Base-by-base conservation (phyloP, 2,113 vertebrate genomes). In the Chloropsis cyanopogon region DNA sequence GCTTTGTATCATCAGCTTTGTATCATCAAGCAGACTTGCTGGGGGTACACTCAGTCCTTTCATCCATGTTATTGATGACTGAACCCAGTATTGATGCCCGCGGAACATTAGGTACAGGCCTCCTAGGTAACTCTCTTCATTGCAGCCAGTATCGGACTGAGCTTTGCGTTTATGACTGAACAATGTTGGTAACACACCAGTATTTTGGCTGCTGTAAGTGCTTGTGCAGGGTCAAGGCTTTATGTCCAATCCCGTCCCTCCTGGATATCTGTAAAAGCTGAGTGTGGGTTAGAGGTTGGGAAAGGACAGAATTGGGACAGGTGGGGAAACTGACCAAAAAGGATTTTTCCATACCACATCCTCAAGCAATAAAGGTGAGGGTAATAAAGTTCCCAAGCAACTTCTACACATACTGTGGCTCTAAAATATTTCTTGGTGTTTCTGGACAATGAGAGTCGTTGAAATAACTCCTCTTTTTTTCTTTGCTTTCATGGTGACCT, bases 51-150 rank as follows among this genome's bases (percentile, higher is more conserved):
- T 70, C 46, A 39, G 47, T 46, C n/a, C 19, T 24, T 52, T 47
- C n/a, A 17, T 54, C 41, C 8, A 5, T 61, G 15, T 47, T 70
- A 24, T 0, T 39, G 56, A 39, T 61, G 47, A n/a, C n/a, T 23
- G 23, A 29, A 23, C n/a, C 9, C 24, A 16, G 23, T n/a, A 23
- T 2, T 54, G 56, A n/a, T 0, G 0, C 11, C 39, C 0, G 0
- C 6, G 23, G n/a, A 53, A 1, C 10, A 2, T 24, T 14, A 29
- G 23, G 23, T 70, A 11, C 28, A 16, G 22, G 8, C 12, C 22
- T 60, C 22, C 33, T 12, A 19, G 41, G 29, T 60, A 31, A 7
- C 10, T 21, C 28, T 61, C 8, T 54, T 46, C 5, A 6, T 14
- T 46, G 37, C 44, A 47, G 18, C 18, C 33, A 12, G 0, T 53